These are phyloP conservation scores for Scomber colias DNA, from an alignment of 2,113 vertebrate genomes.

Conservation along the genomic window DNA sequence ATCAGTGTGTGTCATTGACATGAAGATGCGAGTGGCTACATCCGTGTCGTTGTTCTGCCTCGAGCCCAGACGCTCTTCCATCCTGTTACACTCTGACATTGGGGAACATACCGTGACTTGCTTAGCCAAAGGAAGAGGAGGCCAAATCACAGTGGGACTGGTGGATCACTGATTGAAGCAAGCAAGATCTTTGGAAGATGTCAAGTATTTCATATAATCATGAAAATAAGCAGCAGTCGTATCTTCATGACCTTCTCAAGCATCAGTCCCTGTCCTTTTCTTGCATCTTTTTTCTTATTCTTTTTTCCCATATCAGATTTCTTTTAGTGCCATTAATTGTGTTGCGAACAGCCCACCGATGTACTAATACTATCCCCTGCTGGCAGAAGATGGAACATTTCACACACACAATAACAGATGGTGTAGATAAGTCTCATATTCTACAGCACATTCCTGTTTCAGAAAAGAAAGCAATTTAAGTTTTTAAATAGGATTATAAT, in stretches of 20 bases:
- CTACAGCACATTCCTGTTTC: not conserved
- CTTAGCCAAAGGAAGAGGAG: slow-evolving; percentile 35
- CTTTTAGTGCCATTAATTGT: not conserved
- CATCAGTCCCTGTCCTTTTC: slow-evolving; percentile 37
- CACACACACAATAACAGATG: not conserved
- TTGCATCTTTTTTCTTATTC: not conserved
- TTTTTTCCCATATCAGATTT: slow-evolving; percentile 19
- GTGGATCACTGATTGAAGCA: slow-evolving; percentile 12
- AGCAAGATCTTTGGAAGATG: slow-evolving; percentile 28
- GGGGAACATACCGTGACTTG: slow-evolving; percentile 59
- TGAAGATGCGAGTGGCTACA: slow-evolving; percentile 17
- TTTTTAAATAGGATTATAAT: not conserved
- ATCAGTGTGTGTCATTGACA: slow-evolving; percentile 32
- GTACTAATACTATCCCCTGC: slow-evolving; percentile 75
- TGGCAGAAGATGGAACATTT: slow-evolving; percentile 63
- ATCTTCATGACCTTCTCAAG: slow-evolving; percentile 38
- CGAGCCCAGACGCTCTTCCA: slow-evolving; percentile 36
- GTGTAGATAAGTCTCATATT: not conserved
- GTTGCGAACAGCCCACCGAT: slow-evolving; percentile 45
- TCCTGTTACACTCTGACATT: slow-evolving; percentile 64
- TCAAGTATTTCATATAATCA: slow-evolving; percentile 40
- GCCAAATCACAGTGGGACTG: slow-evolving; percentile 32
- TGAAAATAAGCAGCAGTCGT: slow-evolving; percentile 34
- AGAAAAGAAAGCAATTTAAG: not conserved
- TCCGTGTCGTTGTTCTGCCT: slow-evolving; percentile 46